Conservation (phyloP, 2,113 vertebrate genomes). For the human region DNA sequence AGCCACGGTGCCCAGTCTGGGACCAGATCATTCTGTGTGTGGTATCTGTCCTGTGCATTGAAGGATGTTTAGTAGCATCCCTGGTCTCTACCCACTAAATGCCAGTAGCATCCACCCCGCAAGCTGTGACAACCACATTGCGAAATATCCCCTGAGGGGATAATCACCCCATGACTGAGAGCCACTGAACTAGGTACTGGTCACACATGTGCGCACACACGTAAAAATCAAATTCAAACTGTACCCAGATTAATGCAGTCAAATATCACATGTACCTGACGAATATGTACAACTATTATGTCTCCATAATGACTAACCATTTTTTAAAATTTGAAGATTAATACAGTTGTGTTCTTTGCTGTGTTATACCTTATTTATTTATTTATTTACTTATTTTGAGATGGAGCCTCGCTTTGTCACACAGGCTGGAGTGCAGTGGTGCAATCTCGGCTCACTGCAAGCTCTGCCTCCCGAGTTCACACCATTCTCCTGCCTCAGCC, state of each 20-base stretch:
- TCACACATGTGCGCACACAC: not conserved
- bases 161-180: not conserved
- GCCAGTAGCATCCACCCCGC: not conserved
- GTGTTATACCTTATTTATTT: not conserved
- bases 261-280: not conserved
- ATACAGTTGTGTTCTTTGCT: not conserved
- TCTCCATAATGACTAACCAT: not conserved
- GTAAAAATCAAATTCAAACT: not conserved
- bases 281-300: not conserved
- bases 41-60: not conserved
- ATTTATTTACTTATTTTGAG: no score
- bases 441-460: no score
- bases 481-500: no score
- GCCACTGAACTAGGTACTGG: not conserved
- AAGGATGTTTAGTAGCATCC: not conserved
- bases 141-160: not conserved
- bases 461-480: no score
- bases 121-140: not conserved
- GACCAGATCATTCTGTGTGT: not conserved
- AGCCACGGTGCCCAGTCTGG: no score
- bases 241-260: not conserved
- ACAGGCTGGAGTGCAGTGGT: no score
- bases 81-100: not conserved
- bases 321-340: not conserved
- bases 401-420: fast-evolving